Conservation (phyloP, 2,113 vertebrate species). For the Halcyon malimbica region DNA sequence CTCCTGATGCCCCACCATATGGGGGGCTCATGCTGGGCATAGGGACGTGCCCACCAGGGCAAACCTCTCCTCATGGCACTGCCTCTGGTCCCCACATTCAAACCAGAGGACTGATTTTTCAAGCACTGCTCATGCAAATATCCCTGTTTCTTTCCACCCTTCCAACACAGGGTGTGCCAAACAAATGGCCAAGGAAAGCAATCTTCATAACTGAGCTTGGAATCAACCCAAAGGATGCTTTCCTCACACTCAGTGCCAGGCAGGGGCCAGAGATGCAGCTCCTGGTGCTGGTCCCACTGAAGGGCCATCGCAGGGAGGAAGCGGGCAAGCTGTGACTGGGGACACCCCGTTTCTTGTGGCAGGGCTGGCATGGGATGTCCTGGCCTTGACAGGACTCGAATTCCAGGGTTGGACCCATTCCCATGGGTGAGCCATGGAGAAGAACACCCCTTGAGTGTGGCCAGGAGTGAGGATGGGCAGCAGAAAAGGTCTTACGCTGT, state of each 20-base stretch:
- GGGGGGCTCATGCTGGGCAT: accelerated
- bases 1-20: accelerated
- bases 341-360: neutral
- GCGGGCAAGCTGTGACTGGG: neutral
- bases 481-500: neutral
- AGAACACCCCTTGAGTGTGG: neutral
- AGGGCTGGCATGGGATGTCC: neutral
- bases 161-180: neutral
- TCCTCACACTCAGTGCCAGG: neutral
- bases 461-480: neutral
- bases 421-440: neutral
- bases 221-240: neutral
- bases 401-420: neutral
- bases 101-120: neutral
- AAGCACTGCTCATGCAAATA: neutral
- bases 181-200: neutral
- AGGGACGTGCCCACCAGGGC: neutral
- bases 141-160: too few species aligned
- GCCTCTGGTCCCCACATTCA: neutral
- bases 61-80: neutral
- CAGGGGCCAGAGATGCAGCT: neutral
- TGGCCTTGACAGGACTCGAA: accelerated
- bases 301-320: neutral
- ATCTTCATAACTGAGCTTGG: neutral
- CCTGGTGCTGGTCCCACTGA: neutral